Conservation (phyloP, 2,113 vertebrate genomes). For the Notarius lentiginosus region DNA sequence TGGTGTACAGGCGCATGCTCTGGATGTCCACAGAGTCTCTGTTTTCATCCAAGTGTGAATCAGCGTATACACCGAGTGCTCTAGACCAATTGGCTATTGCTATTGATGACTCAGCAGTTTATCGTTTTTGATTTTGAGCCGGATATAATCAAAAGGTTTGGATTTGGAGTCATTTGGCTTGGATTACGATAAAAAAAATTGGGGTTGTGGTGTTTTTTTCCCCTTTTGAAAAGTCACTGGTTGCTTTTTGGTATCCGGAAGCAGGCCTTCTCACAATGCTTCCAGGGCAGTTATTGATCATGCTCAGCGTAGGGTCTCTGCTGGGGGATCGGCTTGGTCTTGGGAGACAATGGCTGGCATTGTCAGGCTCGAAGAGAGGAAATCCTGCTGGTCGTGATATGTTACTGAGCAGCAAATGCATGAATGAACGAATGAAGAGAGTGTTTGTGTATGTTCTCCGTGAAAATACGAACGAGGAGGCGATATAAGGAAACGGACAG, state of each 20-base stretch:
- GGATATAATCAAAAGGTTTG: background rate
- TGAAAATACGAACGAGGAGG: background rate
- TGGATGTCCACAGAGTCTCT: conserved; percentile 19
- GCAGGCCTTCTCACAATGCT: background rate
- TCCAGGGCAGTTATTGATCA: conserved; percentile 30
- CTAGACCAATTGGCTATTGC: background rate
- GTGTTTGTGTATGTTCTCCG: conserved; percentile 12
- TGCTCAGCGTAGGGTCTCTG: background rate
- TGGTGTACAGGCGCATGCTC: background rate
- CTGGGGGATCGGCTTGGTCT: conserved; percentile 22
- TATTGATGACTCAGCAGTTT: background rate
- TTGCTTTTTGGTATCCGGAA: background rate
- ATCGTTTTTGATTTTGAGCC: background rate
- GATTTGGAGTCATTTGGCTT: background rate
- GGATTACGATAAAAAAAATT: background rate
- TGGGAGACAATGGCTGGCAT: conserved; percentile 49
- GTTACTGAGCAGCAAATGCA: conserved; percentile 48
- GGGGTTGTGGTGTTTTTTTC: background rate
- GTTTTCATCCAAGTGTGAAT: conserved; percentile 34
- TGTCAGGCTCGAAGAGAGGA: conserved; percentile 48
- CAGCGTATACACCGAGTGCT: conserved; percentile 27
- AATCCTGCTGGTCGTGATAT: conserved; percentile 60
- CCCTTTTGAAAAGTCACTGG: background rate
- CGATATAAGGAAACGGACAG: conserved; percentile 27
- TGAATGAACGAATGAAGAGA: conserved; percentile 70